Evolutionary conservation across 2,113 vertebrate genomes (phyloP), one percentile per base, ranked within the genome.

Genomic region (Prolemur simus): DNA sequence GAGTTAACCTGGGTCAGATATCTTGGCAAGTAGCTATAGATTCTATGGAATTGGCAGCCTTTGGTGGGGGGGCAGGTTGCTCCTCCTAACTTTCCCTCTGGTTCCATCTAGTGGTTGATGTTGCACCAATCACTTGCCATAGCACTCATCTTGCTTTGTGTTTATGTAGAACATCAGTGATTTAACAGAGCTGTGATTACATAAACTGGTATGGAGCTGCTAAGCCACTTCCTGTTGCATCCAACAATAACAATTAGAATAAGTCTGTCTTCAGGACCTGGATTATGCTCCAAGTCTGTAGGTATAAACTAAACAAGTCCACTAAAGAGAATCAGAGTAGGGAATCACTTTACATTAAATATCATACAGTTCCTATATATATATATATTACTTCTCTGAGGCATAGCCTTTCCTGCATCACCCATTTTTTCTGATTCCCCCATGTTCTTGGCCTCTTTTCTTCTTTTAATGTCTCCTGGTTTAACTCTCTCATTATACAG

Each of bases 11-110:
- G 52, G 20, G 54, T 78, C 73, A 81, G 13, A 63, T 42, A 63
- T 47, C 54, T 42, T 78, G 23, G 27, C 21, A 91, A 88, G 45
- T 27, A 97, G n/a, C n/a, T 93, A 34, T 27, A 77, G n/a, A 68
- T 56, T 37, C 45, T 88, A 63, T 23, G n/a, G 27, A 73, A 23
- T 54, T 93, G n/a, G 25, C 6, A 91, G 42, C 34, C 39, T 78
- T 87, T 32, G 10, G 39, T 71, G 8, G 27, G 32, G 6, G 4
- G 34, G 10, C 5, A 13, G 63, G 52, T 56, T 92, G 17, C 60
- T 91, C 11, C 49, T 95, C 27, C 92, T 93, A 56, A 87, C 68
- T 96, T 96, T 95, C 74, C 56, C 73, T 97, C 82, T 96, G 63
- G 42, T 95, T 96, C 92, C 63, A 96, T 85, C 68, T 95, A 91